Percentiles rank a stretch among this genome's conserved stretches.
Conservation (phyloP, 2,113 vertebrate genomes). For the Gymnorhina tibicen region DNA sequence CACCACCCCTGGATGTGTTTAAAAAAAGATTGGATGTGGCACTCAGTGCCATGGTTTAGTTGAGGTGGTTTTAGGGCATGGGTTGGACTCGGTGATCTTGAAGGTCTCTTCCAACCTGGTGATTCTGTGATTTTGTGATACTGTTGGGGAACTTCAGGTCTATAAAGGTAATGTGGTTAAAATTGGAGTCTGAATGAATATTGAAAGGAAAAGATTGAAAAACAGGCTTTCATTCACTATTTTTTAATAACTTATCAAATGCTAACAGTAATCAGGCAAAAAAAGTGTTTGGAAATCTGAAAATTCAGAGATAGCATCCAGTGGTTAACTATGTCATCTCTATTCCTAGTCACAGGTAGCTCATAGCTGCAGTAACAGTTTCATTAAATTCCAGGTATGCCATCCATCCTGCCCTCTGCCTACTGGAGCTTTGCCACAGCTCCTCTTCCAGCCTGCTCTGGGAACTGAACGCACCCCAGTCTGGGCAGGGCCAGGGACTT, state of each 20-base stretch:
- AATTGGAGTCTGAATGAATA: background rate
- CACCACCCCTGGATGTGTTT: too few species aligned
- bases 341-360: background rate
- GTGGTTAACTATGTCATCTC: background rate
- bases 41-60: too few species aligned
- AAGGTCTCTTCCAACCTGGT: too few species aligned
- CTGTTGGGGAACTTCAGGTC: background rate
- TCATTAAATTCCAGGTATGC: background rate
- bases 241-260: background rate
- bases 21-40: too few species aligned
- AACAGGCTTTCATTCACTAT: background rate
- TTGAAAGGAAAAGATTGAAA: background rate
- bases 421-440: fast-evolving
- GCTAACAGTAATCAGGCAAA: background rate
- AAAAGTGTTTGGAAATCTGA: background rate
- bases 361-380: background rate
- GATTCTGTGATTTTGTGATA: too few species aligned
- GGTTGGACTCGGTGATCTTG: too few species aligned
- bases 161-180: background rate
- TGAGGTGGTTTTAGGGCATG: too few species aligned
- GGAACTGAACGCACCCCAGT: background rate
- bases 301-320: background rate
- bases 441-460: background rate
- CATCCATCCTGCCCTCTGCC: background rate
- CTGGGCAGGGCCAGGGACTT: too few species aligned